Evolutionary conservation across 2,113 vertebrate genomes (phyloP).

Genomic region (Dendrocopos noguchii): DNA sequence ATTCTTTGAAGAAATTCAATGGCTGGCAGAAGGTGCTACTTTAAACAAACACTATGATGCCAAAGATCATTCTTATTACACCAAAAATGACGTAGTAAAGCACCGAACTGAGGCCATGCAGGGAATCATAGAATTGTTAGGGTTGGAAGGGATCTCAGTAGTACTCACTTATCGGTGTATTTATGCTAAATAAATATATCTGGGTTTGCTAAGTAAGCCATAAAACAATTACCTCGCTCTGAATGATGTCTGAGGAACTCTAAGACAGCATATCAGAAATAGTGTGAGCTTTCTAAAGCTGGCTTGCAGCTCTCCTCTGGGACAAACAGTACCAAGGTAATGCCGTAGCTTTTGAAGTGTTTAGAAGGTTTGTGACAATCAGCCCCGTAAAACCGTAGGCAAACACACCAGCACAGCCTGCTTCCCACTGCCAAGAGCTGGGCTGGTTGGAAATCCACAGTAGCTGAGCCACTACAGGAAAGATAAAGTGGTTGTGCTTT

Average conservation of each 20-base stretch:
- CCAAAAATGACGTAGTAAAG: background rate
- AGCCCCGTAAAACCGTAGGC: background rate
- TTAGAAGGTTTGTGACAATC: background rate
- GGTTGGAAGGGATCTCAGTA: background rate
- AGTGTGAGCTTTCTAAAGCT: constrained; percentile 7
- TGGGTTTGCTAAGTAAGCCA: constrained; percentile 54
- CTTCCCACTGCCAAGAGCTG: background rate
- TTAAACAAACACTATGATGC: background rate
- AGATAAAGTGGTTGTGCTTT: background rate
- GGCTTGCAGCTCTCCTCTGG: background rate
- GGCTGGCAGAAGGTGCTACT: background rate
- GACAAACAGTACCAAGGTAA: constrained; percentile 31
- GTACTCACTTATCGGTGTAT: background rate
- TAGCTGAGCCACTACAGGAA: background rate
- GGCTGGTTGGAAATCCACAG: background rate
- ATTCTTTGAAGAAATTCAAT: constrained; percentile 19
- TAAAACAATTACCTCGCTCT: constrained; percentile 50
- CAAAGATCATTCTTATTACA: background rate
- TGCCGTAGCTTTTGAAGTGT: background rate
- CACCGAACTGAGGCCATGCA: background rate
- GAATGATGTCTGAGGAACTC: constrained; percentile 8
- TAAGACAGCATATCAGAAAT: background rate
- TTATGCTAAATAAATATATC: constrained; percentile 53
- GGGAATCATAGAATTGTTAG: background rate
- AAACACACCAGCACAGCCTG: background rate